These are phyloP conservation scores for Drosophila kanapiae DNA, from an alignment of 1,140 invertebrate species.

Conservation along the genomic window DNA sequence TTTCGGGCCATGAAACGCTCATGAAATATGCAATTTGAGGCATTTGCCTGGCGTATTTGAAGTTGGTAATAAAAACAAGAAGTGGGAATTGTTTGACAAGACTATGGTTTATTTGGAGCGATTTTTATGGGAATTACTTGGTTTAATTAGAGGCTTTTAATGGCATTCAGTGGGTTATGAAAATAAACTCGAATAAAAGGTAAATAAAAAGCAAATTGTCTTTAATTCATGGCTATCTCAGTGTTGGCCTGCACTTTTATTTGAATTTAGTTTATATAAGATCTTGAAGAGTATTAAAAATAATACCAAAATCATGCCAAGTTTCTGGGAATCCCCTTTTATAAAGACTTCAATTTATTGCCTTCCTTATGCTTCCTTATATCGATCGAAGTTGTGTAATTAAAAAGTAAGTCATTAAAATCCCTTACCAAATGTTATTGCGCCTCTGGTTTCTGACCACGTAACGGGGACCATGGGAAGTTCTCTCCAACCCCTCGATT, in stretches of 20 bases:
- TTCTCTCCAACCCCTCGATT: neutral
- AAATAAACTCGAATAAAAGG: slow-evolving; percentile 9
- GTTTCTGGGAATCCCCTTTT: no score
- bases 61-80: slow-evolving; percentile 28
- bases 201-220: neutral
- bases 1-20: slow-evolving; percentile 54
- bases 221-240: neutral
- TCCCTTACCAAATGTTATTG: slow-evolving; percentile 11
- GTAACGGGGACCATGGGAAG: slow-evolving; percentile 19
- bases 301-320: no score
- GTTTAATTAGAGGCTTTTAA: slow-evolving; percentile 31
- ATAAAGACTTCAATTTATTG: neutral
- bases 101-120: slow-evolving; percentile 33
- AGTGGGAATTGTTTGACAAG: slow-evolving; percentile 38
- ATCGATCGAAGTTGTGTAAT: neutral
- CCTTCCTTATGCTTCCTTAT: neutral
- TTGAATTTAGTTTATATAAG: neutral
- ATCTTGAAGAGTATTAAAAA: no score
- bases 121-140: slow-evolving; percentile 39
- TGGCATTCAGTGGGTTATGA: slow-evolving; percentile 9
- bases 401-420: slow-evolving; percentile 17
- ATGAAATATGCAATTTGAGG: slow-evolving; percentile 64
- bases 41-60: slow-evolving; percentile 34
- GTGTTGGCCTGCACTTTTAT: neutral
- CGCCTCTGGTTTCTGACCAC: slow-evolving; percentile 35